Evolutionary conservation across 2,797 vertebrate genomes (phyloP), one percentile per base, ranked within the genome.

Genomic region (Melanotaenia pygmaea): DNA sequence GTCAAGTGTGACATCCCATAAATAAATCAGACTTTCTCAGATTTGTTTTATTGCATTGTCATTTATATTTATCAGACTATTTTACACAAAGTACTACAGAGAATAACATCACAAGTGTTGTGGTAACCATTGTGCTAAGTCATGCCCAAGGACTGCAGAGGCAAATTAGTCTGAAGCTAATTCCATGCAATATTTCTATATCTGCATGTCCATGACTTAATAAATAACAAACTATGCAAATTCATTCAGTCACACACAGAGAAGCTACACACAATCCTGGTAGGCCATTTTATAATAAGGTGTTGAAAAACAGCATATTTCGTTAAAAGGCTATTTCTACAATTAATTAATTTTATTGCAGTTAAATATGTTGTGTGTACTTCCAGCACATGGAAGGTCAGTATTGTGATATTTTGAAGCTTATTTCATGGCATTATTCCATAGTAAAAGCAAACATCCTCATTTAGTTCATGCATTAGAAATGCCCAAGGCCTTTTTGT

Each of bases 1-100:
- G 14, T 45, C 32, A 53, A 53, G 11, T 9, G 13, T 18, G 30
- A 58, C 51, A 59, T 24, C 34, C 35, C 34, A 72, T 54, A 57
- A 70, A 73, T 67, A 76, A 69, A 76, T 26, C 62, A 73, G 54
- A 67, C 14, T 70, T 71, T 54, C 60, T 16, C 53, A 22, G 20
- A 80, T 64, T 37, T 66, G 24, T 72, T 91, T 91, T 88, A 89
- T 89, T 90, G 47, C 28, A 72, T 69, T 74, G 70, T 58, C 59
- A 59, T 80, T 40, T 37, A 54, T 60, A 20, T 64, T 66, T 40
- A 74, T 70, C 7, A 77, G n/a, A 67, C 63, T 63, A 54, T 34
- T 60, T 61, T 22, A 70, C 56, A 74, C 0, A 64, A n/a, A 64
- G 30, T 53, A 58, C n/a, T 72, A 59, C 61, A 67, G 22, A 74